Evolutionary conservation across 2,797 vertebrate genomes (phyloP).

Genomic region (Dermochelys coriacea): DNA sequence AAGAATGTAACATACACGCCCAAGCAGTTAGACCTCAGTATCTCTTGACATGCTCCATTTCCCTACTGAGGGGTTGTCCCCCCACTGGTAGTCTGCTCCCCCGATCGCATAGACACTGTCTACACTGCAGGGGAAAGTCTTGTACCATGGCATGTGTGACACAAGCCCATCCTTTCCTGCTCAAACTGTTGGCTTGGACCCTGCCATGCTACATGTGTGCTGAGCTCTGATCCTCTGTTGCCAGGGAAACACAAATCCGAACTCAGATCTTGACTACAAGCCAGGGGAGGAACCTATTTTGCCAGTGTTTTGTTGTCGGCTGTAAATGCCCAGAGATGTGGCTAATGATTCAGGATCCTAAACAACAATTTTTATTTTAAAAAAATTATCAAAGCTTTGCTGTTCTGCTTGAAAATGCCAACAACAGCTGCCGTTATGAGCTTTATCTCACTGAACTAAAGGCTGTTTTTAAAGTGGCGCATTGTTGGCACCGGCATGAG

Average conservation of each 20-base stretch:
- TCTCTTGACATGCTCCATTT: neutral
- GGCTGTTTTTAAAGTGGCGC: neutral
- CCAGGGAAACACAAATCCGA: neutral
- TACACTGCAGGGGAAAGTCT: neutral
- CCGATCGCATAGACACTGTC: neutral
- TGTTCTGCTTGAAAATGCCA: neutral
- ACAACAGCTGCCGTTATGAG: neutral
- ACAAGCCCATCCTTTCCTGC: neutral
- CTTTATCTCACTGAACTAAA: neutral
- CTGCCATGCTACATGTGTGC: neutral
- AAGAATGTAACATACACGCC: neutral
- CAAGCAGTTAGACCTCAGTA: neutral
- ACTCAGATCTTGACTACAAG: neutral
- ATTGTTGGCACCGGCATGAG: conserved; percentile 7
- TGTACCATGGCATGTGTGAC: neutral
- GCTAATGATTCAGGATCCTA: neutral
- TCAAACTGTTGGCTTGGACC: accelerated
- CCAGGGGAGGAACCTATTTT: neutral
- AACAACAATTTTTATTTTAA: neutral
- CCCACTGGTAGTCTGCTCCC: neutral
- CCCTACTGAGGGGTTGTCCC: neutral
- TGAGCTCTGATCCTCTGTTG: neutral
- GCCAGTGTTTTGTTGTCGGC: neutral
- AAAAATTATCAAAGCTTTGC: neutral
- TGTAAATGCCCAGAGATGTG: neutral